phyloP scores from a whole-genome alignment of 2,888 invertebrate species.

The Chironomus riparius region DNA sequence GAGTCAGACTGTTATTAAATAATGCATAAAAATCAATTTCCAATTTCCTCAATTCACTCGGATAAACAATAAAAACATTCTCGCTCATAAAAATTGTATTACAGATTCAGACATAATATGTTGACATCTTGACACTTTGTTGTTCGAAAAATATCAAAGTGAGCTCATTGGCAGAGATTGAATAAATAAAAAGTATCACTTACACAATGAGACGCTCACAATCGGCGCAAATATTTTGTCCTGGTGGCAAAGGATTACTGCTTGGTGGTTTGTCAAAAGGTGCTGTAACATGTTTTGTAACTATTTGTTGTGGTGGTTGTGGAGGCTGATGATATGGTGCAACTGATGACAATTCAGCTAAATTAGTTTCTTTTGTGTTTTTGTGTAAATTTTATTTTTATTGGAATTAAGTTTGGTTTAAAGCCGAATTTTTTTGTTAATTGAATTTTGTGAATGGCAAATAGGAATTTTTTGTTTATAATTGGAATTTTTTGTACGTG shows the following conservation, averaged over 20 bases:
- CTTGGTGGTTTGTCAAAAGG: slow-evolving; percentile 61
- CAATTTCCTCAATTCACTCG: too few relatives aligned
- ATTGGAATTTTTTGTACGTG: neutral
- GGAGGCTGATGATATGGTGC: neutral
- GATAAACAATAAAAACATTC: too few relatives aligned
- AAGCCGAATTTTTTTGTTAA: too few relatives aligned
- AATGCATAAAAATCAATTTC: too few relatives aligned
- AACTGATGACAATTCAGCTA: slow-evolving; percentile 16
- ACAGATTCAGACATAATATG: neutral
- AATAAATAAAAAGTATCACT: slow-evolving; percentile 44
- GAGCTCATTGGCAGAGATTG: neutral
- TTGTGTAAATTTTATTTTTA: neutral
- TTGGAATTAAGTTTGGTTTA: neutral
- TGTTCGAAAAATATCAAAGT: slow-evolving; percentile 14
- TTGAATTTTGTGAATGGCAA: neutral
- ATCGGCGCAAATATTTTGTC: slow-evolving; percentile 91
- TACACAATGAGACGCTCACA: slow-evolving; percentile 97
- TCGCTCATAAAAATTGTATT: neutral
- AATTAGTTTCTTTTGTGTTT: neutral
- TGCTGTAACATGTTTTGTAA: slow-evolving; percentile 59
- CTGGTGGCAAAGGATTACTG: slow-evolving; percentile 66
- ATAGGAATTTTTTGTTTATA: neutral
- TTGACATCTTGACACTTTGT: neutral
- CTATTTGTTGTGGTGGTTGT: slow-evolving; percentile 23
- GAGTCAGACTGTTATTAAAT: too few relatives aligned